Evolutionary conservation across 2,888 invertebrate genomes (phyloP), one percentile per base, ranked within the genome.

Genomic region (Leucophenga maculata): DNA sequence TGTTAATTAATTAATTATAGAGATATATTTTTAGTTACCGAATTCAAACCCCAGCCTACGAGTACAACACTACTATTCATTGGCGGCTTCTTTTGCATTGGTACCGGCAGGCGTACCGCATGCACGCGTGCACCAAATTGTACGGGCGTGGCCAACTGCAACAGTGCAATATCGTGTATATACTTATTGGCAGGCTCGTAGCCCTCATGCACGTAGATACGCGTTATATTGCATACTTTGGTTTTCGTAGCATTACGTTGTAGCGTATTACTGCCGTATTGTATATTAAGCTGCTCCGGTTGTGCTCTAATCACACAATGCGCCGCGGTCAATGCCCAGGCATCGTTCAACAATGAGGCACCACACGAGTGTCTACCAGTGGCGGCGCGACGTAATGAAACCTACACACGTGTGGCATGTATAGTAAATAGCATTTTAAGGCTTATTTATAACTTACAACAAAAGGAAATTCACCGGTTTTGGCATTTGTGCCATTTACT

Each of bases 41-140:
- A 81, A 78, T 87, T 87, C 2, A 85, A 67, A 0, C 89, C 89
- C 89, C 89, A 89, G 16, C 89, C 89, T n/a, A 86, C 76, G 1
- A 89, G 74, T 0, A 77, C 71, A 11, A 80, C 88, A n/a, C 75
- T 72, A 22, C 73, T 74, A 46, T 80, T 78, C 8, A 60, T 78
- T 8, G 72, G 67, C 3, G 80, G 26, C 4, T 26, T 83, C 0
- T 64, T 32, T 50, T 79, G 77, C 54, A 69, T 55, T 6, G 80
- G 79, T 70, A 75, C 73, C 0, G 87, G 87, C 44, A 87, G 65
- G 1, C 74, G 80, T 1, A 86, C 80, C 0, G 85, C 82, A 31
- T 78, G 78, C 46, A 86, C 86, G 6, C 65, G 72, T 39, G 69
- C 69, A 16, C 67, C 69, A 1, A 85, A 70, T 13, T 60, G 66